Base-by-base conservation (phyloP, 2,888 invertebrate genomes). In the Eilema caniola region DNA sequence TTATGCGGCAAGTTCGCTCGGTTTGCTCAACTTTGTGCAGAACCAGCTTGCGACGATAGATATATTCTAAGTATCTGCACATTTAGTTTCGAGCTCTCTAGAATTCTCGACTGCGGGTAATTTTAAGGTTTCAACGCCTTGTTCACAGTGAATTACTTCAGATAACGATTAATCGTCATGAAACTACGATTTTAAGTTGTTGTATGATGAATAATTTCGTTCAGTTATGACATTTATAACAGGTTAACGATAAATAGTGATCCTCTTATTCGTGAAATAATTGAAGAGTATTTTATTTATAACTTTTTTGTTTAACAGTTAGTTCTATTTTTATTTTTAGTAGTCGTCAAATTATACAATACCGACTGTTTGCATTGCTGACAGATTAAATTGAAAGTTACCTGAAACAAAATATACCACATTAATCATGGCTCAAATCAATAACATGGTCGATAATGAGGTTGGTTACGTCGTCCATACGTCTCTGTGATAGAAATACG, bases 31-130 rank as follows among this genome's bases (percentile, higher is more conserved):
- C 64, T 71, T 82, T 74, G 28, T 62, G 73, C 47, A 23, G 69
- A 74, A 74, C 70, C 74, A 69, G 65, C 31, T 69, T 47, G 37
- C 70, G 69, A 41, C 37, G 66, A 69, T 72, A 64, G 74, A 67
- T 69, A 67, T 69, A 66, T 8, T 20, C 20, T 24, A 56, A 70
- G 70, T 63, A 69, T 78, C 69, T 25, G 23, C 67, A 71, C 62
- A 69, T 53, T 10, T 72, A 73, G 75, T 72, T 71, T 78, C 80
- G 65, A 71, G 72, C 69, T 62, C 53, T 62, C 62, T 37, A 11
- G 41, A 70, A 59, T 69, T 59, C 47, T 62, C 8, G 7, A 25
- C 41, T 37, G 41, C 62, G 53, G 20, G n/a, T 7, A 47, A 41
- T 62, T 62, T 37, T 41, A 25, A 20, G n/a, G 8, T n/a, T n/a